A percentile compares a stretch with the other conserved stretches of the same genome.
Evolutionary conservation across 1,140 invertebrate genomes (phyloP).

Genomic region (Platyscapa corneri): DNA sequence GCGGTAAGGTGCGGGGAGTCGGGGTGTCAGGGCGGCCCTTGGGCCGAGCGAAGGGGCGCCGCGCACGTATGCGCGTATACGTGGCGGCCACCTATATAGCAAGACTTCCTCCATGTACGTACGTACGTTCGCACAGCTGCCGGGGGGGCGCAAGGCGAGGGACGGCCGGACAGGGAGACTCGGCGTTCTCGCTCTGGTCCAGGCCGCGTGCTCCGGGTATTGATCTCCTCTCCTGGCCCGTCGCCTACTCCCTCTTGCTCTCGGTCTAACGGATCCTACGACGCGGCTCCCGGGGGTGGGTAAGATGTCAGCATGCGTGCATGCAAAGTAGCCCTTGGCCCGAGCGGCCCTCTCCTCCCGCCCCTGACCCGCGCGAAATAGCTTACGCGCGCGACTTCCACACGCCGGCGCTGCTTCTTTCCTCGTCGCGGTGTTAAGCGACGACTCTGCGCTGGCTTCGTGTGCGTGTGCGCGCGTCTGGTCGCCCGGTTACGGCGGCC

Average conservation of each 20-base stretch:
- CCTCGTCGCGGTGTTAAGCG: background rate
- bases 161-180: conserved; percentile 51
- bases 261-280: conserved; percentile 60
- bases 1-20: conserved; percentile 11
- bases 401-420: background rate
- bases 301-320: conserved; percentile 74
- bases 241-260: conserved; percentile 54
- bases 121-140: background rate
- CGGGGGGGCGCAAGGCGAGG: background rate
- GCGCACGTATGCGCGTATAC: background rate
- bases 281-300: conserved; percentile 55
- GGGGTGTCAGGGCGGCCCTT: background rate
- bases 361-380: background rate
- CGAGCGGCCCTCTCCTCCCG: background rate
- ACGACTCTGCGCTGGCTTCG: background rate
- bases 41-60: conserved; percentile 57
- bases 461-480: background rate
- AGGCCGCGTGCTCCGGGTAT: conserved; percentile 59
- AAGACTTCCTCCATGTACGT: background rate
- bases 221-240: conserved; percentile 56
- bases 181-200: conserved; percentile 62
- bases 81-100: background rate
- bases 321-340: conserved; percentile 71
- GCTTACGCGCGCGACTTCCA: conserved; percentile 18
- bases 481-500: background rate